Percentiles rank a stretch among this genome's conserved stretches.
phyloP scores from a whole-genome alignment of 2,113 vertebrate genomes.

The Sylvia atricapilla region DNA sequence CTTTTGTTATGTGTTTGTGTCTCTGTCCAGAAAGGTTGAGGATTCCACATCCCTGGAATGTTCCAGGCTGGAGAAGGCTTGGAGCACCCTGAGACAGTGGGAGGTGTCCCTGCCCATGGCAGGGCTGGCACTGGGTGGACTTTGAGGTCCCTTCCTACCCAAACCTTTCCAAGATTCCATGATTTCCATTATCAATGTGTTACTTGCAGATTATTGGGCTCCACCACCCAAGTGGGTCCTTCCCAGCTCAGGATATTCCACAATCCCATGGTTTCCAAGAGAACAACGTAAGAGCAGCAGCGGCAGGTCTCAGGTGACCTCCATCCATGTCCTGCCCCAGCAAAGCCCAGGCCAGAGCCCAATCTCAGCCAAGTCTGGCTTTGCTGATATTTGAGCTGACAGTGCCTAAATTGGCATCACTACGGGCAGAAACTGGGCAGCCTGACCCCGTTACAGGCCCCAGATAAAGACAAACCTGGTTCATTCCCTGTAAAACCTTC shows the following conservation, averaged over 20 bases:
- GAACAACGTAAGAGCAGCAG: accelerated
- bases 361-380: neutral
- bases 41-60: neutral
- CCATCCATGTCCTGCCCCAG: neutral
- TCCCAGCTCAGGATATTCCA: neutral
- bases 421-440: neutral
- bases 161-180: neutral
- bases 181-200: neutral
- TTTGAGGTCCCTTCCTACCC: neutral
- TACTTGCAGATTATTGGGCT: neutral
- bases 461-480: neutral
- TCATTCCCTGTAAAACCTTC: neutral
- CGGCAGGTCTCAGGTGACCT: neutral
- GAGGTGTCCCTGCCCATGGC: neutral
- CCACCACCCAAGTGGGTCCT: accelerated
- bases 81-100: neutral
- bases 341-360: neutral
- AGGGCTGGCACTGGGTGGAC: no score
- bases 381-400: neutral
- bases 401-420: accelerated
- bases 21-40: neutral
- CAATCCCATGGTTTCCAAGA: neutral
- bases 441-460: neutral
- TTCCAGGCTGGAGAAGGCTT: neutral
- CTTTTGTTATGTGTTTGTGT: neutral